Evolutionary conservation across 2,888 invertebrate genomes (phyloP), one percentile per base, ranked within the genome.

Genomic region (Eustalomyia histrio): DNA sequence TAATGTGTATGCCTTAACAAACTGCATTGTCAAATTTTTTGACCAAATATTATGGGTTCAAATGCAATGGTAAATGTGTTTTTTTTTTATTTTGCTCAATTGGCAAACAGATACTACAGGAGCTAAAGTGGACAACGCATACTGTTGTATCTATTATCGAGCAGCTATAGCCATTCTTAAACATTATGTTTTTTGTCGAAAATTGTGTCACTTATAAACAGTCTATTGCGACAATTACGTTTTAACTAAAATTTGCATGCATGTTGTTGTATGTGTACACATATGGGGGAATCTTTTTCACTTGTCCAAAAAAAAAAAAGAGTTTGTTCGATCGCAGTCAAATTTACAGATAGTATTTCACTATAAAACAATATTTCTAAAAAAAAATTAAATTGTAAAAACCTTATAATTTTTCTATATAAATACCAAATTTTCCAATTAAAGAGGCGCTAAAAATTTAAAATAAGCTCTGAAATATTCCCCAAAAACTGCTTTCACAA

Each of bases 161-260:
- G 29, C 18, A 64, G 39, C n/a, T 63, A 17, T n/a, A 67, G 10
- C 7, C 21, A 50, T 53, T 47, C 61, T 21, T 47, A 68, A 68
- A 61, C 16, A 57, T 52, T 39, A 39, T 69, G 35, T 69, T 35
- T 52, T 52, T 14, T 14, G 6, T 10, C 6, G 60, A 67, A 67
- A 76, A 73, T 72, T 80, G 72, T 64, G 52, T 68, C 72, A 68
- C 39, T 73, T 73, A 68, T 72, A 68, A 76, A 72, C 72, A 65
- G 52, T 52, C 35, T 57, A 72, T 76, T 76, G 67, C 33, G 72
- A 64, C 76, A 76, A 73, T 76, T 68, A 64, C 52, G 52, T 63
- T 64, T 18, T 55, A 50, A 39, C 21, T 67, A 50, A 68, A 68
- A 12, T 33, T 43, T 68, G 14, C 12, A 29, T 16, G 53, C 4